Conservation (phyloP, 2,113 vertebrate genomes). For the Cyprinodon variegatus region DNA sequence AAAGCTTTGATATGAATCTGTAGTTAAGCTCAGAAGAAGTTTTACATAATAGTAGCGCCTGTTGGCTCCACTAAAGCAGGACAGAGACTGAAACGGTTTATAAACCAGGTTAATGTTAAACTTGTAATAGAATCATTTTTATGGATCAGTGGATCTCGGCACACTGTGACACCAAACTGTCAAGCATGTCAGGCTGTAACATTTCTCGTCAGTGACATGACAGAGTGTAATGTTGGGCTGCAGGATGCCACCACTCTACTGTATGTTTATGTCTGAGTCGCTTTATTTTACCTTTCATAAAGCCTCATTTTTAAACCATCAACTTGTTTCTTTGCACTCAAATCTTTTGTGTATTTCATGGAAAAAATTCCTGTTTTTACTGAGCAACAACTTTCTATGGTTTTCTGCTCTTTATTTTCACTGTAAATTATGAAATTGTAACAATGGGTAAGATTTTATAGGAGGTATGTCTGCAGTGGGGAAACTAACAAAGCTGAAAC, state of each 20-base stretch:
- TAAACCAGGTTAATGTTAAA: constrained; percentile 74
- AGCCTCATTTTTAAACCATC: constrained; percentile 8
- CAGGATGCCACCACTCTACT: constrained; percentile 23
- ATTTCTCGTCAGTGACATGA: constrained; percentile 54
- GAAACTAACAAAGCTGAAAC: too few relatives aligned
- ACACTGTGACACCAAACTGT: constrained; percentile 84
- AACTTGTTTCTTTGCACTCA: constrained; percentile 5
- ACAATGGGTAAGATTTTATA: too few relatives aligned
- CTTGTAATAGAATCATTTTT: constrained; percentile 73
- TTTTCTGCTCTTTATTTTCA: too few relatives aligned
- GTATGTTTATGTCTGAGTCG: constrained; percentile 22
- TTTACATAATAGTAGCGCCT: not conserved
- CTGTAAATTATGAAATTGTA: too few relatives aligned
- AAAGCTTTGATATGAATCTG: not conserved
- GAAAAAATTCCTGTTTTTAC: not conserved
- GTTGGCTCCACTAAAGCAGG: constrained; percentile 65
- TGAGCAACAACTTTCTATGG: too few relatives aligned
- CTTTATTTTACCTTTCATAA: constrained; percentile 49
- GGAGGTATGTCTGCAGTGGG: too few relatives aligned
- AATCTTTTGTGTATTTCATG: not conserved
- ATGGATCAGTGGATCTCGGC: constrained; percentile 67
- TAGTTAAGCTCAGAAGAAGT: constrained; percentile 12
- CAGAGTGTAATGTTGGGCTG: constrained; percentile 31
- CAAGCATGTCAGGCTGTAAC: constrained; percentile 80
- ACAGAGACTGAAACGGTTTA: constrained; percentile 65